These are phyloP conservation scores for Euproctis similis DNA, from an alignment of 2,888 invertebrate species.

Conservation along the genomic window DNA sequence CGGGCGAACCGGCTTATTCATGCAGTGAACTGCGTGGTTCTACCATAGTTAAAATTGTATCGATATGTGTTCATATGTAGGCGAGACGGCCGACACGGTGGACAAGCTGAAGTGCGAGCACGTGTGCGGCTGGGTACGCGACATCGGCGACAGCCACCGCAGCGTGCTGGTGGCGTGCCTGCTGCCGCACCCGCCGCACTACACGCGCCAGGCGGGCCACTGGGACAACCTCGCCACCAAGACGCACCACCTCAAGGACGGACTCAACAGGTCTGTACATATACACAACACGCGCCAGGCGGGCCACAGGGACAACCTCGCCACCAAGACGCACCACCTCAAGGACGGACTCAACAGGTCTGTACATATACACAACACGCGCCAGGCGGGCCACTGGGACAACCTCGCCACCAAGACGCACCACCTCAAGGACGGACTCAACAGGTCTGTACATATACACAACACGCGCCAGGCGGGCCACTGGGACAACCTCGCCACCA, in stretches of 20 bases:
- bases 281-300: constrained; percentile 97
- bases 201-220: constrained; percentile 95
- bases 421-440: constrained; percentile 95
- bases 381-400: constrained; percentile 98
- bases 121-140: constrained; percentile 91
- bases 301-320: constrained; percentile 95
- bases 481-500: constrained; percentile 92
- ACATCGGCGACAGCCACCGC: constrained; percentile 88
- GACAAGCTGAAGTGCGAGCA: constrained; percentile 95
- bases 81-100: constrained; percentile 88
- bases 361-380: constrained; percentile 87
- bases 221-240: constrained; percentile 93
- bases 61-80: too few species aligned
- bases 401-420: constrained; percentile 89
- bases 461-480: constrained; percentile 97
- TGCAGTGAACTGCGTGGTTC: too few species aligned
- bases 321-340: constrained; percentile 90
- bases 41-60: too few species aligned
- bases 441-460: constrained; percentile 80
- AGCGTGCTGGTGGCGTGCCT: constrained; percentile 94
- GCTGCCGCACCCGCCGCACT: constrained; percentile 96
- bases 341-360: constrained; percentile 92
- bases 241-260: constrained; percentile 95
- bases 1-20: too few species aligned
- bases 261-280: constrained; percentile 81